Evolutionary conservation across 2,113 vertebrate genomes (phyloP).

Genomic region (Barbus barbus): DNA sequence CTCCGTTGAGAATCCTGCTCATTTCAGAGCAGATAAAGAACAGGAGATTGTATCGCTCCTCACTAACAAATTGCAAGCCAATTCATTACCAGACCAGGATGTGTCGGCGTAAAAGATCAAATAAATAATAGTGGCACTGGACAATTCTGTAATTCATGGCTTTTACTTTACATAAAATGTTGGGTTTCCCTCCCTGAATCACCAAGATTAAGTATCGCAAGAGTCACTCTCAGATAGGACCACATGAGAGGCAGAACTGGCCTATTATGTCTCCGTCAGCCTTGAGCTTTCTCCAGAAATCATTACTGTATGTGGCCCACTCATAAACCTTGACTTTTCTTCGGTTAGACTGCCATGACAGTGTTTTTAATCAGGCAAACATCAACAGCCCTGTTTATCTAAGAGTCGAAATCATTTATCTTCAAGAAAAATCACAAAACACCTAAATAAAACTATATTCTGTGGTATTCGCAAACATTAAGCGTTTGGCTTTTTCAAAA

Average conservation of each 20-base stretch:
- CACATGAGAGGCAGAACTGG: slow-evolving; percentile 58
- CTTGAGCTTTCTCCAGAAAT: slow-evolving; percentile 56
- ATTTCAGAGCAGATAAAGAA: slow-evolving; percentile 33
- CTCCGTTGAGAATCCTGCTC: slow-evolving; percentile 29
- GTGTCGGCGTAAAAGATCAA: slow-evolving; percentile 65
- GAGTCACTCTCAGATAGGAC: slow-evolving; percentile 65
- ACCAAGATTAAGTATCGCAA: slow-evolving; percentile 56
- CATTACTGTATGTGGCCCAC: slow-evolving; percentile 32
- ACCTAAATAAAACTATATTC: background rate
- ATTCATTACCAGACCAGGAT: slow-evolving; percentile 41
- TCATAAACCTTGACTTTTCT: slow-evolving; percentile 34
- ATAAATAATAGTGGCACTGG: slow-evolving; percentile 62
- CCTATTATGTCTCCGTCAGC: slow-evolving; percentile 54
- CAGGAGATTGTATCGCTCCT: slow-evolving; percentile 23
- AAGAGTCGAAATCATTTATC: slow-evolving; percentile 36
- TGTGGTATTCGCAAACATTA: background rate
- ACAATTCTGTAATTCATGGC: slow-evolving; percentile 63
- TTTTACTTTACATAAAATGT: slow-evolving; percentile 60
- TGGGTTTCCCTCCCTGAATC: slow-evolving; percentile 63
- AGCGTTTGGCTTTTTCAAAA: background rate
- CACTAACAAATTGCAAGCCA: slow-evolving; percentile 55
- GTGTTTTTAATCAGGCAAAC: slow-evolving; percentile 42
- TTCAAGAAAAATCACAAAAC: background rate
- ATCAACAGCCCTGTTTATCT: slow-evolving; percentile 15
- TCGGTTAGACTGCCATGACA: slow-evolving; percentile 28